Evolutionary conservation across 2,113 vertebrate species (phyloP), one percentile per base, ranked within the genome.

Genomic region (Oophaga pumilio): DNA sequence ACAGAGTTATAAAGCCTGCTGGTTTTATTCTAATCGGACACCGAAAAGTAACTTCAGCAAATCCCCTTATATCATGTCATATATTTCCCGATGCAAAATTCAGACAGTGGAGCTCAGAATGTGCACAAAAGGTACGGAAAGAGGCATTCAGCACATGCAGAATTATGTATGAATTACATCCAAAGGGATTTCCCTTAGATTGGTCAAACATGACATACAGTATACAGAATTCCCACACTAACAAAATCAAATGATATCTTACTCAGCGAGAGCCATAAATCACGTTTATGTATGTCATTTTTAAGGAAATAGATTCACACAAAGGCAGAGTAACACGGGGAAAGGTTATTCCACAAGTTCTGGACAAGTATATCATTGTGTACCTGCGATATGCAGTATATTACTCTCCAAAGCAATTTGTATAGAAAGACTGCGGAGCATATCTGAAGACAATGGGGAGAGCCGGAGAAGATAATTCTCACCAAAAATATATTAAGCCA

Each of bases 131-230:
- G 62, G 43, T 64, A 86, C 1, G 60, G 28, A 26, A 53, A 68
- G 22, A 86, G 66, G 66, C 49, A 79, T 79, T 69, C 85, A 79
- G 85, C 85, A 86, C 85, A 86, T 86, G 85, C 85, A 86, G 76
- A 86, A 86, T 78, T 86, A 86, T 86, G 85, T 79, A 86, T 86
- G 85, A 86, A 78, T 86, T 78, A 79, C 85, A 86, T 86, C 85
- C 85, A 86, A 86, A 57, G 85, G 85, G 85, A 86, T 86, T 86
- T 86, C 59, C 60, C 60, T 86, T 79, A 33, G 85, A 86, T 86
- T 86, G 85, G 85, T 86, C 85, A 86, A 86, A 86, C 76, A 86
- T 86, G 85, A 78, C 85, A 86, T 86, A 86, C 76, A 86, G 76
- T 86, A 86, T 33, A 78, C 24, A 86, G 76, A 86, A 86, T 69